Base-by-base conservation (phyloP, 2,113 vertebrate genomes). In the Ia io region DNA sequence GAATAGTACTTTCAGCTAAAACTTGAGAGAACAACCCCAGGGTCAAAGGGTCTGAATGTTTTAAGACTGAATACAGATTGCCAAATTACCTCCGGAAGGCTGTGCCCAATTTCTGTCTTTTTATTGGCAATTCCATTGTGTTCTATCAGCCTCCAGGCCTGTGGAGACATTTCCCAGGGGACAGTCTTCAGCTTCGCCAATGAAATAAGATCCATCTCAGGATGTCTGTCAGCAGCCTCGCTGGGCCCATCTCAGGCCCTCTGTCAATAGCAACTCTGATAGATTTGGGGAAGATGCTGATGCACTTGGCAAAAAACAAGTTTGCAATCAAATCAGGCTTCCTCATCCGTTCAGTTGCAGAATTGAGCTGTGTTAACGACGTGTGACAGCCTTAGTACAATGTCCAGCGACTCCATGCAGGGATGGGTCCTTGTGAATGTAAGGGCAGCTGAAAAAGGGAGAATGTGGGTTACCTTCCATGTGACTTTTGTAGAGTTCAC, bases 191-290 rank as follows among this genome's bases (percentile, higher is more conserved):
- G 78, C 56, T 94, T 86, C 44, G 77, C 92, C 92, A 71, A 2
- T 88, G 51, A 71, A 95, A 93, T 56, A 17, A 94, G 96, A 97
- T 40, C 95, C 40, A 35, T n/a, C 61, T 87, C 90, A 42, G 92
- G 53, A 88, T 47, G 90, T 49, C 86, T 96, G 87, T 97, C 97
- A 97, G 95, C 96, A 94, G 80, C 71, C 47, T 93, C 82, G 51
- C 82, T 53, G 53, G 84, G 94, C 59, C 95, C 53, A 42, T 30
- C 56, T 95, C 95, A 77, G 89, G 32, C 95, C 63, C 88, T 78
- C 89, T 96, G 93, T 95, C 96, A 98, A 94, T 94, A 44, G 93
- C 88, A 93, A 95, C 96, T 94, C 96, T 92, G 77, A 97, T 88
- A 85, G 91, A 91, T 87, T 95, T 94, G 69, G 49, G 96, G 95